Percentiles rank a stretch among this genome's conserved stretches.
phyloP scores from a whole-genome alignment of 2,113 vertebrate species.

The Aplodontia rufa region DNA sequence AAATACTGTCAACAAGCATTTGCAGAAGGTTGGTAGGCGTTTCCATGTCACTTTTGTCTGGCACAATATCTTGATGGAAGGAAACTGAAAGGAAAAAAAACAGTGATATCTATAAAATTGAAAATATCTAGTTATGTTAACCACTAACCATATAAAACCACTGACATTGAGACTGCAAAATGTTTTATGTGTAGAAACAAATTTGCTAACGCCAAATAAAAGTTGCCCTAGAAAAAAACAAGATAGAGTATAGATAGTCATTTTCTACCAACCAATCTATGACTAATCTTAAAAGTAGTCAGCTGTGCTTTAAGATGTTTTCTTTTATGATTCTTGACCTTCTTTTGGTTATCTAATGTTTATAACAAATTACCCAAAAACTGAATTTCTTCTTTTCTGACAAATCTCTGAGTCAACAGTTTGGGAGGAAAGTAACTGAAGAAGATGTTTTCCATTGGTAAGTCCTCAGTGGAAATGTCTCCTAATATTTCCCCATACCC shows the following conservation, averaged over 20 bases:
- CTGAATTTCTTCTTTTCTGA: not conserved
- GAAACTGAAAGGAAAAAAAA: not conserved
- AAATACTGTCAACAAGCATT: not conserved
- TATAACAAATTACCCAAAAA: not conserved
- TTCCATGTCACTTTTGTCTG: not conserved
- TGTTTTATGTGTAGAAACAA: not conserved
- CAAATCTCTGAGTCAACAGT: not conserved
- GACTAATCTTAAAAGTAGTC: not conserved
- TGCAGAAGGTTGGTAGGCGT: not conserved
- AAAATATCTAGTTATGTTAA: not conserved
- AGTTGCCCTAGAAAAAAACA: not conserved
- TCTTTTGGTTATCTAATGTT: not conserved
- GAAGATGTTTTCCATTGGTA: not conserved
- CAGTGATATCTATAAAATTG: not conserved
- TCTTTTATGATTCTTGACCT: conserved; percentile 8
- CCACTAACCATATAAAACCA: not conserved
- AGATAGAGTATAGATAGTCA: conserved; percentile 68
- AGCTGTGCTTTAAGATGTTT: conserved; percentile 36
- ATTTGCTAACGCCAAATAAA: not conserved
- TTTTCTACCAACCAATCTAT: not conserved
- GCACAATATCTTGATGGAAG: not conserved
- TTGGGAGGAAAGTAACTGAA: not conserved
- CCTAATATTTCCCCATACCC: not conserved
- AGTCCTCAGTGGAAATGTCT: not conserved
- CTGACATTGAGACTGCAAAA: not conserved